phyloP scores from a whole-genome alignment of 2,113 vertebrate genomes.

The Sinocyclocheilus anshuiensis region DNA sequence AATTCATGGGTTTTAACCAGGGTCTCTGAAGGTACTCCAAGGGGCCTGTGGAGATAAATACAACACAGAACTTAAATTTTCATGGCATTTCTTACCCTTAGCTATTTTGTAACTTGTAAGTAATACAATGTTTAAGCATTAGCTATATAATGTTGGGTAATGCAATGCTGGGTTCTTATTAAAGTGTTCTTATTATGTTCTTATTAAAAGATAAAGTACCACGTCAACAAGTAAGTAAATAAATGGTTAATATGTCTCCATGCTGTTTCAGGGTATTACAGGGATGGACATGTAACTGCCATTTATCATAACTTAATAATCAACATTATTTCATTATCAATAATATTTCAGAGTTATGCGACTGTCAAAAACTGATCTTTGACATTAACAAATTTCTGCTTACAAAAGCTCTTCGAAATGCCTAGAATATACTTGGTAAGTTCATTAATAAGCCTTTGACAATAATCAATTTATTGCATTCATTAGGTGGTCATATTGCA shows the following conservation, averaged over 20 bases:
- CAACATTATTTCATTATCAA: neutral
- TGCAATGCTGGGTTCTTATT: no score
- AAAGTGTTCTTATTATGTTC: no score
- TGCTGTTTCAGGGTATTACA: no score
- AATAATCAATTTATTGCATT: neutral
- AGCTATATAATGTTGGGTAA: neutral
- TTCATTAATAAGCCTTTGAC: neutral
- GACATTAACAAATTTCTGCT: neutral
- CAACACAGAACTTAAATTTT: no score
- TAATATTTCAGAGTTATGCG: neutral
- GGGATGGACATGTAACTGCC: neutral
- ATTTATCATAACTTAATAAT: neutral
- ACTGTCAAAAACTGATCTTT: neutral
- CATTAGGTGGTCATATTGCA: neutral
- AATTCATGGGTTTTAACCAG: no score
- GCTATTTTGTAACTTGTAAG: neutral
- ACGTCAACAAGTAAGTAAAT: no score
- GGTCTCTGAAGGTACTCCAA: no score
- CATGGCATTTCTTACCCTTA: no score
- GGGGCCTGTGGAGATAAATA: no score
- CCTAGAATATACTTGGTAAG: neutral
- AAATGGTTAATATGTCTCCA: neutral
- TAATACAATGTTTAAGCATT: neutral
- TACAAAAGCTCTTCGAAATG: neutral
- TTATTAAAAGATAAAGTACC: no score